Evolutionary conservation across 2,888 invertebrate genomes (phyloP).

Genomic region (Acanthosepion esculentum): DNA sequence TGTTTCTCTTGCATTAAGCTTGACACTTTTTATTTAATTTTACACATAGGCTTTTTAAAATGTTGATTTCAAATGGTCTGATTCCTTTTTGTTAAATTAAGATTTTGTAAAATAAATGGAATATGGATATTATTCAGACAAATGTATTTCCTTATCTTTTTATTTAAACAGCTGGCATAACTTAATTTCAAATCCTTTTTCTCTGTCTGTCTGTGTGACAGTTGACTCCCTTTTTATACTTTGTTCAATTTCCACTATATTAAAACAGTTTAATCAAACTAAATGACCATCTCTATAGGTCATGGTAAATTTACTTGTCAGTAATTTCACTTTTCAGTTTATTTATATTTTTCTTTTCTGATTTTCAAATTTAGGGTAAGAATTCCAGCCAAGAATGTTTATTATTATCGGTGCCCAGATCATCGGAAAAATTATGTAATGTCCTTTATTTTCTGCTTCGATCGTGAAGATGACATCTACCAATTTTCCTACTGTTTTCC

Average conservation of each 20-base stretch:
- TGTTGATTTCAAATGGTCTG: too few species aligned
- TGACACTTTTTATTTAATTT: too few species aligned
- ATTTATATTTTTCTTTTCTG: conserved; percentile 65
- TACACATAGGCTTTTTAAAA: too few species aligned
- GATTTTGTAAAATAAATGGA: too few species aligned
- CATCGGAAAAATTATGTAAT: conserved; percentile 92
- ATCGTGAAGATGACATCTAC: conserved; percentile 93
- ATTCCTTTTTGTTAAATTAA: too few species aligned
- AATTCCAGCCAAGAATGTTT: conserved; percentile 83
- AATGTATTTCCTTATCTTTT: too few species aligned
- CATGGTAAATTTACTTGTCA: conserved; percentile 75
- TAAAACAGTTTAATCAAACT: too few species aligned
- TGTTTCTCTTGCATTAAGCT: too few species aligned
- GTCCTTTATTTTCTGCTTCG: conserved; percentile 95
- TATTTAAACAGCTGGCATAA: too few species aligned
- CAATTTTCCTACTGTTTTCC: conserved; percentile 95
- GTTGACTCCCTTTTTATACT: neutral
- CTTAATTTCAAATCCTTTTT: neutral
- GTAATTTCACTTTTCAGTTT: neutral
- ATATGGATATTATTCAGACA: too few species aligned
- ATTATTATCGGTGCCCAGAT: conserved; percentile 90
- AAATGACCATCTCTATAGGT: neutral
- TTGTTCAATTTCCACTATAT: neutral
- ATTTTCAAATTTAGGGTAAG: conserved; percentile 69
- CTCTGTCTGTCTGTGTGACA: neutral